Evolutionary conservation across 2,888 invertebrate species (phyloP).

Genomic region (Sepioteuthis lessoniana): DNA sequence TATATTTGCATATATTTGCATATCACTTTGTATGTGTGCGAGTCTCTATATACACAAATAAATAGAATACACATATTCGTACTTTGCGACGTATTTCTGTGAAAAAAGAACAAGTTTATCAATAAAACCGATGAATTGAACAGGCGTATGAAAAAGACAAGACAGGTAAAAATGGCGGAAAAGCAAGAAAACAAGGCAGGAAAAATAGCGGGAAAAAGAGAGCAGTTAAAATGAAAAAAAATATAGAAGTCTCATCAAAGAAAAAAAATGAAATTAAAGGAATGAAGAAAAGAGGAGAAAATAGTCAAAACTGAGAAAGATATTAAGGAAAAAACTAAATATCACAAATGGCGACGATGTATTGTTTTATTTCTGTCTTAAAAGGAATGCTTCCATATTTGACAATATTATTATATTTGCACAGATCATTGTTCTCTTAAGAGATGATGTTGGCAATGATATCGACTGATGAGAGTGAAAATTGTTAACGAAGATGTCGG

Average conservation of each 20-base stretch:
- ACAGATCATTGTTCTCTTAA: neutral
- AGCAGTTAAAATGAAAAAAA: neutral
- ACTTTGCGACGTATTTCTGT: too few relatives aligned
- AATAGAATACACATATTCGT: too few relatives aligned
- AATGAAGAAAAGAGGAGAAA: neutral
- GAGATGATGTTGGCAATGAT: neutral
- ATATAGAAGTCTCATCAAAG: too few relatives aligned
- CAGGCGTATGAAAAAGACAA: too few relatives aligned
- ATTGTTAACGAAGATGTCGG: neutral
- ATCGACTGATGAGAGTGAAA: neutral
- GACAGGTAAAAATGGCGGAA: too few relatives aligned
- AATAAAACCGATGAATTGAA: too few relatives aligned
- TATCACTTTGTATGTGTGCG: too few relatives aligned
- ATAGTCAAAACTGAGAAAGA: neutral
- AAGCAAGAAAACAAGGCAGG: neutral
- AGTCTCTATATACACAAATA: too few relatives aligned
- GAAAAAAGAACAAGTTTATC: too few relatives aligned
- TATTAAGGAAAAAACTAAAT: neutral
- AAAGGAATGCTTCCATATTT: neutral
- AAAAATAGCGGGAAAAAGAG: neutral
- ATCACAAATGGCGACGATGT: too few relatives aligned
- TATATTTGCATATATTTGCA: too few relatives aligned
- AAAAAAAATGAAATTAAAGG: too few relatives aligned
- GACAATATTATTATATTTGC: constrained; percentile 3
- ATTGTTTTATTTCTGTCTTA: neutral